Conservation (phyloP, 2,888 invertebrate genomes). For the Hecatera dysodea region DNA sequence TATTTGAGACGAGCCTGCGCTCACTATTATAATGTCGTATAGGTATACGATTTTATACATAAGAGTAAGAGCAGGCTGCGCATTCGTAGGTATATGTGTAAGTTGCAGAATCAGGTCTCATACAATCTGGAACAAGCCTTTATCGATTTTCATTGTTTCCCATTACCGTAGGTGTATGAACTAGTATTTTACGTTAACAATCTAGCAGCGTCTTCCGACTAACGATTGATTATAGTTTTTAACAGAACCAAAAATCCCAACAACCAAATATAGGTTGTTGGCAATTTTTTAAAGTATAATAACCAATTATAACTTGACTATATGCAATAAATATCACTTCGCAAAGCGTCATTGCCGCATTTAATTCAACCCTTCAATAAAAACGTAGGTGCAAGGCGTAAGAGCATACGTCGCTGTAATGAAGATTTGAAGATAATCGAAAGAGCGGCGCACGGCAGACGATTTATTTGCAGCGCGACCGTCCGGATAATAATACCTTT, state of each 20-base stretch:
- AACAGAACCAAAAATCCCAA: not conserved
- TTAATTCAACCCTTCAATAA: constrained; percentile 56
- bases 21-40: too few species aligned
- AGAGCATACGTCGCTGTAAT: constrained; percentile 87
- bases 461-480: constrained; percentile 90
- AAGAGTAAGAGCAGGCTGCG: not conserved
- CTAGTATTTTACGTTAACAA: constrained; percentile 21
- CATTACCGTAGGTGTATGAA: not conserved
- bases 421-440: constrained; percentile 91
- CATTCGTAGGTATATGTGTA: not conserved
- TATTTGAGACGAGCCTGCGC: too few species aligned
- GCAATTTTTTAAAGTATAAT: not conserved
- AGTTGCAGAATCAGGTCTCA: constrained; percentile 13
- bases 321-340: constrained; percentile 26
- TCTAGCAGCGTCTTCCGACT: not conserved
- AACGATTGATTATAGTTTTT: not conserved
- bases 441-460: constrained; percentile 87
- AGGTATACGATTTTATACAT: too few species aligned
- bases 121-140: constrained; percentile 12
- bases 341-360: constrained; percentile 26
- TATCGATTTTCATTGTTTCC: constrained; percentile 26
- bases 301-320: not conserved
- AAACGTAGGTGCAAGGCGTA: constrained; percentile 66
- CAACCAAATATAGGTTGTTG: too few species aligned
- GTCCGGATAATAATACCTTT: constrained; percentile 90